These are phyloP conservation scores for Tachina fera DNA, from an alignment of 2,888 invertebrate genomes.

Conservation along the genomic window DNA sequence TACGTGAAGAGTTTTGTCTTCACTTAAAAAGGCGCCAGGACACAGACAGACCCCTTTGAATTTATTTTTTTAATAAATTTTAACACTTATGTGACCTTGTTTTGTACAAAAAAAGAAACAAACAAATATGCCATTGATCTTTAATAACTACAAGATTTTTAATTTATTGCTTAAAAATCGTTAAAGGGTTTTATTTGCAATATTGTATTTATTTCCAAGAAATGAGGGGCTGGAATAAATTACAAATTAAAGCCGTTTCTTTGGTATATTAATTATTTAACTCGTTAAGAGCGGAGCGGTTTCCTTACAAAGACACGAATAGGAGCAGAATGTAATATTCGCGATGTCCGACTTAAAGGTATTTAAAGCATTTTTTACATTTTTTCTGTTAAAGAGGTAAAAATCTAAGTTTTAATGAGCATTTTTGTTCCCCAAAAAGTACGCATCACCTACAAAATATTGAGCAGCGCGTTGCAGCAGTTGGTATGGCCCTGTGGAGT, in stretches of 20 bases:
- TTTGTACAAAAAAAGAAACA: not conserved
- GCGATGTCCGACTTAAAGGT: no score
- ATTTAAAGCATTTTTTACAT: no score
- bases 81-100: constrained; percentile 42
- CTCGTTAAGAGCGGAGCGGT: not conserved
- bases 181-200: constrained; percentile 10
- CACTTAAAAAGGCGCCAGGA: constrained; percentile 1
- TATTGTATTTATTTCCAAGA: not conserved
- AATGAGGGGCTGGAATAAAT: constrained; percentile 14
- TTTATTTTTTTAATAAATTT: not conserved
- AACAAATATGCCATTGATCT: constrained; percentile 73
- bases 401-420: no score
- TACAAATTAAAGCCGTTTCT: not conserved
- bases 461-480: no score
- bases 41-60: not conserved
- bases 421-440: no score
- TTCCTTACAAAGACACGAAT: no score
- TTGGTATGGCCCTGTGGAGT: no score
- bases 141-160: constrained; percentile 40
- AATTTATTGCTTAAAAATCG: constrained; percentile 60
- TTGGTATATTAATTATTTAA: no score
- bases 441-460: no score
- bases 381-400: no score
- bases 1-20: constrained; percentile 2
- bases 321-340: no score